Conservation (phyloP, 37 sponge, comb jelly and placozoan genomes). For the Chondrosia reniformis region DNA sequence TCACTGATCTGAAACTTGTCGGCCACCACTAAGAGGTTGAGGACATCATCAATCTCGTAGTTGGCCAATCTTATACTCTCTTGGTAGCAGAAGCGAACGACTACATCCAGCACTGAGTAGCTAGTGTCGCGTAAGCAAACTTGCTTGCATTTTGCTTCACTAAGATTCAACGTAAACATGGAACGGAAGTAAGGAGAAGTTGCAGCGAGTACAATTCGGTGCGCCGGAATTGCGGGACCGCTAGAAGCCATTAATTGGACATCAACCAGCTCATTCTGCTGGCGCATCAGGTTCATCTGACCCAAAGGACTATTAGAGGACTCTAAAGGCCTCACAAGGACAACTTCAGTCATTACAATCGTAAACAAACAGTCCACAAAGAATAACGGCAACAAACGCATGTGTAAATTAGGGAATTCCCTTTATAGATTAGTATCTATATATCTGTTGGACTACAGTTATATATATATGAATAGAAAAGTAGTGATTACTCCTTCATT, state of each 20-base stretch:
- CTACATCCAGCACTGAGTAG: constrained; percentile 15
- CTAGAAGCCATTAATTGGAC: constrained; percentile 20
- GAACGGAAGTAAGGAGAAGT: constrained; percentile 46
- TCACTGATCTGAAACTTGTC: constrained; percentile 37
- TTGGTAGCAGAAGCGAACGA: constrained; percentile 36
- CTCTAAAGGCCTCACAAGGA: too few relatives aligned
- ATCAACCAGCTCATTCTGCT: constrained; percentile 34
- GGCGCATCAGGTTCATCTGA: too few relatives aligned
- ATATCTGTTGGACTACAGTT: too few relatives aligned
- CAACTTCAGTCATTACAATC: too few relatives aligned
- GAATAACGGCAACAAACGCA: too few relatives aligned
- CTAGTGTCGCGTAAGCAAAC: constrained; percentile 35
- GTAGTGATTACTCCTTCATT: too few relatives aligned
- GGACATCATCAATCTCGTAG: constrained; percentile 5
- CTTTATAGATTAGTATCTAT: too few relatives aligned
- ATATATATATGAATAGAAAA: too few relatives aligned
- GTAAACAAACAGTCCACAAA: too few relatives aligned
- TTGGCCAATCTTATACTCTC: neutral
- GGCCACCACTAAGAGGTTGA: constrained; percentile 27
- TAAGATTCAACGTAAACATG: constrained; percentile 42
- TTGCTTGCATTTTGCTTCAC: constrained; percentile 18
- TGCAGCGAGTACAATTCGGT: constrained; percentile 39
- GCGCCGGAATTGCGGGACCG: constrained; percentile 28
- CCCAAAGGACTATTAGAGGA: too few relatives aligned
- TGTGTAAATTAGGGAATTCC: too few relatives aligned